Percentiles rank a stretch among this genome's conserved stretches.
Conservation (phyloP, 1,140 invertebrate genomes). For the Bombus superbus region DNA sequence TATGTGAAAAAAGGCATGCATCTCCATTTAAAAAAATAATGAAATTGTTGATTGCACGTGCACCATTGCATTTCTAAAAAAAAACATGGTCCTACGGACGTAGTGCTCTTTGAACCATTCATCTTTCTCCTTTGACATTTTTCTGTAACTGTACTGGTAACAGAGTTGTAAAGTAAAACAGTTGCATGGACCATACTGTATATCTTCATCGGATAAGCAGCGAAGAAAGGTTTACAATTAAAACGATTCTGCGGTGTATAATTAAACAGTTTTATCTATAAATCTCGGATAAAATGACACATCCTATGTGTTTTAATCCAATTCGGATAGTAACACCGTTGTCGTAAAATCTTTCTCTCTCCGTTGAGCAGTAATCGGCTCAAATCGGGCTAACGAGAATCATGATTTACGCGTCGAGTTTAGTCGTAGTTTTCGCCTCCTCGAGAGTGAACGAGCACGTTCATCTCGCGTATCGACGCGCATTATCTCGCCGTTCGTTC, state of each 20-base stretch:
- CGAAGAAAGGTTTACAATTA: background rate
- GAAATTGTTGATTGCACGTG: no score
- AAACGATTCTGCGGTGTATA: no score
- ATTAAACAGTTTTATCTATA: background rate
- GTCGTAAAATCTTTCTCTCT: slow-evolving; percentile 68
- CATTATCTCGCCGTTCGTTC: slow-evolving; percentile 43
- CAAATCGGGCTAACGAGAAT: slow-evolving; percentile 73
- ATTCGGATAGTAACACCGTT: slow-evolving; percentile 63
- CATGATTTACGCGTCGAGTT: slow-evolving; percentile 69
- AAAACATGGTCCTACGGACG: no score
- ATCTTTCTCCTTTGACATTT: no score
- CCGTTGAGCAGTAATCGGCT: slow-evolving; percentile 61
- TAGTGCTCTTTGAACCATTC: no score
- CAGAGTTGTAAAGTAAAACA: background rate
- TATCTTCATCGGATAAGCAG: background rate
- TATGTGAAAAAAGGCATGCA: no score
- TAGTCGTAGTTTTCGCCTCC: slow-evolving; percentile 61
- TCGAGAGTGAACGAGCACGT: background rate
- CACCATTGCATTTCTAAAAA: no score
- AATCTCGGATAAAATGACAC: background rate
- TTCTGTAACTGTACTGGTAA: no score
- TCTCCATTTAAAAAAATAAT: no score
- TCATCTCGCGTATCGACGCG: slow-evolving; percentile 32
- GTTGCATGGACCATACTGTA: background rate
- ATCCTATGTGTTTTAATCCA: slow-evolving; percentile 28